Base-by-base conservation (phyloP, 1,140 invertebrate species). In the Elymnias hypermnestra region DNA sequence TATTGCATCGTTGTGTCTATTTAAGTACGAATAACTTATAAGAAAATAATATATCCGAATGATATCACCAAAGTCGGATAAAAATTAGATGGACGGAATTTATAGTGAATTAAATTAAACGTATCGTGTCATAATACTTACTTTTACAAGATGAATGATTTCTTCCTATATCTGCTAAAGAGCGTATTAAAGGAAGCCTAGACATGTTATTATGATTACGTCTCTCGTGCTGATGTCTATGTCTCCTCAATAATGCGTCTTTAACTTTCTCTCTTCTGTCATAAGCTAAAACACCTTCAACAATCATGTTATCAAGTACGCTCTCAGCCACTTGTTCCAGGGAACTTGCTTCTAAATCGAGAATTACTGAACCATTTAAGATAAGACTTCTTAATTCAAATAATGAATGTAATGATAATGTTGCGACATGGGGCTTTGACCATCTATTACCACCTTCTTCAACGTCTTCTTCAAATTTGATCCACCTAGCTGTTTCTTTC, bases 401-500 rank as follows among this genome's bases (percentile, higher is more conserved):
- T 1, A 97, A 88, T 0, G 95, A 95, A 68, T 97, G 96, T 12
- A 97, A 87, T 1, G 95, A 97, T 15, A 98, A 87, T 0, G 96
- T 97, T 7, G 95, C 95, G 13, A 98, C 96, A 76, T 97, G 95
- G 1, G 96, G 96, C 78, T 98, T 98, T 3, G 95, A 97, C 96
- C 96, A 98, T 36, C 96, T 88, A 72, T 97, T 96, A 35, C 96
- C 95, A 14, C 95, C 95, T 85, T 97, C 95, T 83, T 97, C 96
- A 0, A 97, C 96, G 72, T 97, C 95, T 78, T 98, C 96, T 72
- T 97, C 96, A 74, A 97, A 97, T 77, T 97, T 97, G 29, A 98
- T 95, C 96, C 96, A 97, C 64, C 96, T 91, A 10, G 96, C 97
- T n/a, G 96, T 98, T 87, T 98, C 97, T 77, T 97, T 97, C 97